Base-by-base conservation (phyloP, 2,888 invertebrate species). In the Machimus atricapillus region DNA sequence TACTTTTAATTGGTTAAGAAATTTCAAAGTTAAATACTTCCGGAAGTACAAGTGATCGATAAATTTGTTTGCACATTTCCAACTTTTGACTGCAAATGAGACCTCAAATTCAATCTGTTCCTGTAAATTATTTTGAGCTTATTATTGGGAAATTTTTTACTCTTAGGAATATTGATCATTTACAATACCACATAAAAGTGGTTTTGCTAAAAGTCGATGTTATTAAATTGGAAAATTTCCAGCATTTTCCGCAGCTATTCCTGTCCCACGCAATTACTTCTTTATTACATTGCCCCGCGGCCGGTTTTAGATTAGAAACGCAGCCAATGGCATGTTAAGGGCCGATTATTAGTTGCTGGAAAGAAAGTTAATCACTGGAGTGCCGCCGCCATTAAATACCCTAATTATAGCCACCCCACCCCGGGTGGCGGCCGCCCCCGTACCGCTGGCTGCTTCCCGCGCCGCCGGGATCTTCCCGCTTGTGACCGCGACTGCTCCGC, bases 341-440 rank as follows among this genome's bases (percentile, higher is more conserved):
- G 82, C 58, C 19, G 82, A 58, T 82, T 82, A 82, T 82, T 82
- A 82, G 82, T 66, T 58, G 82, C 37, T 37, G 82, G 82, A 58
- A 82, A 56, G 56, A 52, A 37, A 82, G 58, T 82, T 82, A 82
- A 82, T 82, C 82, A 82, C 82, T 82, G 82, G 82, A 82, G 46
- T 82, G 82, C 82, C 58, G 56, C 82, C 56, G 58, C 74, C 66
- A 66, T 73, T 85, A 85, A 73, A 85, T 73, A 73, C 79, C 77
- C 86, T 86, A 86, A 86, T 86, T 86, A 86, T 86, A 86, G 43
- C 78, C 73, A 73, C 79, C 86, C 73, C n/a, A n/a, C n/a, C 79
- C 66, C n/a, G 6, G n/a, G 19, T 23, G 19, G 23, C 16, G 16
- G 14, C 9, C 31, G 74, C 16, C 43, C 66, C 43, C 5, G 37